Evolutionary conservation across 1,140 invertebrate genomes (phyloP), one percentile per base, ranked within the genome.

Genomic region (Andricus grossulariae): DNA sequence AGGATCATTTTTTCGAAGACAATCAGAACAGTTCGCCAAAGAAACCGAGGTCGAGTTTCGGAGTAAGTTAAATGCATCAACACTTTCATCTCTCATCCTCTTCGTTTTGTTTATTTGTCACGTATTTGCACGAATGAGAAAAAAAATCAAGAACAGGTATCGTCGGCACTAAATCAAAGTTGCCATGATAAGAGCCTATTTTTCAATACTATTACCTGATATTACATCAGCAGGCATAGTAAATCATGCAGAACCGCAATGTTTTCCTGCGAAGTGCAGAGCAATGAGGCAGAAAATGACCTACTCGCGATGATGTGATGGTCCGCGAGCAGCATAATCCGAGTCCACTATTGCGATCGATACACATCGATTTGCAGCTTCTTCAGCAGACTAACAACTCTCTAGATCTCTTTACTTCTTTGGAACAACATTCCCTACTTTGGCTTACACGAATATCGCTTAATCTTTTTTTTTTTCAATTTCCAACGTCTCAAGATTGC

Each of bases 391-490:
- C 16, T 45, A 39, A 66, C 25, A 66, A 66, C 60, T 66, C 60
- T 66, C 60, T 66, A 39, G 60, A 66, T 39, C 60, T 66, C 32
- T 39, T 66, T 66, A 66, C 32, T 66, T 66, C 60, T 66, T 66
- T 32, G 19, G 32, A 39, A 21, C 12, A 66, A 66, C 21, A 66
- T 66, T 66, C 15, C 57, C 57, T 60, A 60, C 21, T 32, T 60
- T 13, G 57, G 39, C 60, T 66, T 66, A 39, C 60, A 39, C 60
- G 60, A 39, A 32, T 66, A 66, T 45, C 60, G 60, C 21, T 66
- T 66, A 39, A 66, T 66, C 60, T 66, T 66, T 45, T 39, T 5
- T 60, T 66, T 32, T 66, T 66, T 66, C 15, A 25, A 45, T 16
- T 39, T 39, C 32, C 16, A 66, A 45, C 39, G 60, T 66, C 60